These are phyloP conservation scores for Noctilio leporinus DNA, from an alignment of 2,113 vertebrate species.

Conservation along the genomic window DNA sequence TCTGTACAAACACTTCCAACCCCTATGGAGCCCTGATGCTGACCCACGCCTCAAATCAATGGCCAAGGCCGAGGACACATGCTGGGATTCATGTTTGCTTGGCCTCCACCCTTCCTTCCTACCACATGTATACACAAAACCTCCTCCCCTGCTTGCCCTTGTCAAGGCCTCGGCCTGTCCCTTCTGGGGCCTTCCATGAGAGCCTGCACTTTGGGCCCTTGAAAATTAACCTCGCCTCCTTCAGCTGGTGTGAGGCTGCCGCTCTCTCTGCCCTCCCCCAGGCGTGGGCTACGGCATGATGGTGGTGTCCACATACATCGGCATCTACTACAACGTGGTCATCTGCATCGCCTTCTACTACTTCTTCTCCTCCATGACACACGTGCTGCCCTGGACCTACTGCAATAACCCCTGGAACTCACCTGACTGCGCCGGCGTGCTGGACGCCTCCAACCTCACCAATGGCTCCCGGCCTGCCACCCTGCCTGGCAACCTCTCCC, in stretches of 20 bases:
- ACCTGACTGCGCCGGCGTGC: slow-evolving; percentile 86
- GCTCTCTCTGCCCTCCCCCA: slow-evolving; percentile 56
- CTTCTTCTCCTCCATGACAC: slow-evolving; percentile 98
- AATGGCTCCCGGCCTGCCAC: slow-evolving; percentile 75
- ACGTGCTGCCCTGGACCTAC: slow-evolving; percentile 95
- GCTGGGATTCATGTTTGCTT: neutral
- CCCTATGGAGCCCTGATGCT: neutral
- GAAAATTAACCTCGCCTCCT: neutral
- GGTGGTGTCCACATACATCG: slow-evolving; percentile 98
- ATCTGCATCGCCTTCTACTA: slow-evolving; percentile 99
- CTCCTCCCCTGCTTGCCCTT: neutral
- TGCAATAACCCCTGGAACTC: slow-evolving; percentile 98
- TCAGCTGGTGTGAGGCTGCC: neutral
- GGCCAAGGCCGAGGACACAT: neutral
- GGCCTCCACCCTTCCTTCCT: neutral
- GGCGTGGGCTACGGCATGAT: slow-evolving; percentile 99
- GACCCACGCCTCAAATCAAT: neutral
- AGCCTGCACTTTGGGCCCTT: neutral
- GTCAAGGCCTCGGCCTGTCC: neutral
- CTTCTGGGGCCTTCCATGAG: neutral
- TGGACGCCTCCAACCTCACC: slow-evolving; percentile 76
- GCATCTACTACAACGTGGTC: slow-evolving; percentile 99
- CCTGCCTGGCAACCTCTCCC: slow-evolving; percentile 79
- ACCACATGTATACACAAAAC: neutral
- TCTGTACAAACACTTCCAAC: slow-evolving; percentile 14